phyloP scores from a whole-genome alignment of 2,888 invertebrate species.

The Lagria hirta region DNA sequence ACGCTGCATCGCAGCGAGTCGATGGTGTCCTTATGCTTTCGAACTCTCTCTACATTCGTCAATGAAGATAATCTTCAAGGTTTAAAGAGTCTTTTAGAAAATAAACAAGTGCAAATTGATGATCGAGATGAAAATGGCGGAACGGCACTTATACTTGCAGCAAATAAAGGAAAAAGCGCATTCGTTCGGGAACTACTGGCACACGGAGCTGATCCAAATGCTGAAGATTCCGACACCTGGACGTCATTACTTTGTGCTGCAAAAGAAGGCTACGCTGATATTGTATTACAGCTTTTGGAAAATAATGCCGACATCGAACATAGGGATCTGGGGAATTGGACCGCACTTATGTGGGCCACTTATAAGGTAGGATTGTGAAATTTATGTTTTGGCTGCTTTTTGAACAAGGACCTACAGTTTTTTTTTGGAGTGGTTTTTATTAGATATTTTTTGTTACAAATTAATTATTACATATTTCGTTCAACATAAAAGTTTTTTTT shows the following conservation, averaged over 20 bases:
- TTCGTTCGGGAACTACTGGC: constrained; percentile 84
- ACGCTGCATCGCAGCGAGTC: constrained; percentile 87
- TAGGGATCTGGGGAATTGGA: constrained; percentile 82
- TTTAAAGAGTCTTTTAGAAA: constrained; percentile 79
- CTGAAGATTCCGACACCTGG: constrained; percentile 93
- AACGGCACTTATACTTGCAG: constrained; percentile 90
- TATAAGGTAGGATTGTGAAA: too few species aligned
- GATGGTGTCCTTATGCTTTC: constrained; percentile 88
- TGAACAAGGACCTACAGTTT: too few species aligned
- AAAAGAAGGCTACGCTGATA: constrained; percentile 81
- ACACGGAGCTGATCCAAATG: constrained; percentile 90
- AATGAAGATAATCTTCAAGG: constrained; percentile 78
- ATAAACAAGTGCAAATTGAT: constrained; percentile 79
- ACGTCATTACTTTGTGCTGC: constrained; percentile 87
- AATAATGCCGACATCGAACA: constrained; percentile 85
- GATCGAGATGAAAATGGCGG: constrained; percentile 92
- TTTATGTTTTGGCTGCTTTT: too few species aligned
- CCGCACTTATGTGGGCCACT: constrained; percentile 95
- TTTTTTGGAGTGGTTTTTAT: too few species aligned
- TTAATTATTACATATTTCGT: too few species aligned
- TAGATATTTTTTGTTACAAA: too few species aligned
- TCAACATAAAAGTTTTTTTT: too few species aligned
- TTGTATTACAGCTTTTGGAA: constrained; percentile 79
- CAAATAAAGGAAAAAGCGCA: constrained; percentile 78
- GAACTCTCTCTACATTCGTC: constrained; percentile 77